phyloP scores from a whole-genome alignment of 2,888 invertebrate genomes.

The Dicroscelio sp. region DNA sequence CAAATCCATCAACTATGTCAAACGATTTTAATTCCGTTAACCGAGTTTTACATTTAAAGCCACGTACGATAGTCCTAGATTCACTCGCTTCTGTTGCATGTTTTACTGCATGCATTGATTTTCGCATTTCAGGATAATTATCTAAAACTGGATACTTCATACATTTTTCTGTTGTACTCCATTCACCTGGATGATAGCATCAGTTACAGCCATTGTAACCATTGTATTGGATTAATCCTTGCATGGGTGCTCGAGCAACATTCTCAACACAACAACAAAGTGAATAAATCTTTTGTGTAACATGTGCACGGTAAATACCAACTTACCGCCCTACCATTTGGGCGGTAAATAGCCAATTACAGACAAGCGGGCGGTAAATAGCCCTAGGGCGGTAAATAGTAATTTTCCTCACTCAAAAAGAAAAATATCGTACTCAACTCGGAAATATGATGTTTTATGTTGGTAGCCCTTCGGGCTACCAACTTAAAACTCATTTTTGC shows the following conservation, averaged over 20 bases:
- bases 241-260: neutral
- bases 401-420: no score
- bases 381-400: no score
- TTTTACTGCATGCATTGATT: neutral
- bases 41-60: neutral
- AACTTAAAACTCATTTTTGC: no score
- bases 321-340: no score
- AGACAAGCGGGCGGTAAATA: no score
- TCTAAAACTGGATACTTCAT: neutral
- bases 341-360: no score
- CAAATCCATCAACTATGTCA: neutral
- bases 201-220: constrained; percentile 25
- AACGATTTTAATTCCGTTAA: neutral
- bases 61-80: no score
- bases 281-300: neutral
- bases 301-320: no score
- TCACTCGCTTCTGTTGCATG: neutral
- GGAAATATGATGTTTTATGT: no score
- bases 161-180: neutral
- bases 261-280: constrained; percentile 28
- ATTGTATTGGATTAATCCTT: no score
- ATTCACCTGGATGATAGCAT: constrained; percentile 13
- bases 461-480: no score
- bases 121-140: neutral
- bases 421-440: no score